Percentiles rank a stretch among this genome's conserved stretches.
These are phyloP conservation scores for Siniperca knerii DNA, from an alignment of 2,113 vertebrate genomes.

Conservation along the genomic window DNA sequence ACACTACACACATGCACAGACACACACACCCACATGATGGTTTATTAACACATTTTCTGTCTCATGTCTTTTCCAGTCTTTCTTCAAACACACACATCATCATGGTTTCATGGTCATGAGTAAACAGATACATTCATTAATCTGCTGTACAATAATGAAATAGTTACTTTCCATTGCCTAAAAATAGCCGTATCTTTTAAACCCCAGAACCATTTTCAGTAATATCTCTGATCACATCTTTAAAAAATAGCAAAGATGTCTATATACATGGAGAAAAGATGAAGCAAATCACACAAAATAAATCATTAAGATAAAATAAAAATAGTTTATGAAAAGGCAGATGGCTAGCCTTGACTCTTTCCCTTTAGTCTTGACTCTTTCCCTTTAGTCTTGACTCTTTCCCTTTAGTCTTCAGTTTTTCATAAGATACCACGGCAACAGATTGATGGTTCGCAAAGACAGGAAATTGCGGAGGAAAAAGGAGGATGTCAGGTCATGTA, in stretches of 20 bases:
- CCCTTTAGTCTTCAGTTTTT: slow-evolving; percentile 64
- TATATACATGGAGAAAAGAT: slow-evolving; percentile 68
- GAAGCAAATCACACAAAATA: slow-evolving; percentile 62
- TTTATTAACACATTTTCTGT: slow-evolving; percentile 64
- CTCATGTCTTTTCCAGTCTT: slow-evolving; percentile 60
- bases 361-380: slow-evolving; percentile 68
- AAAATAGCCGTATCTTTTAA: slow-evolving; percentile 79
- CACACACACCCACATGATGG: slow-evolving; percentile 41
- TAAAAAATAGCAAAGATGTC: slow-evolving; percentile 71
- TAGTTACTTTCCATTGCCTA: slow-evolving; percentile 66
- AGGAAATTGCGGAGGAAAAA: slow-evolving; percentile 36
- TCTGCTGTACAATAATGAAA: slow-evolving; percentile 71
- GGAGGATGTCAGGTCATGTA: slow-evolving; percentile 38
- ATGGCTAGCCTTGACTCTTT: slow-evolving; percentile 63
- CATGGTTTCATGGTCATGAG: slow-evolving; percentile 72
- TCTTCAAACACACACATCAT: slow-evolving; percentile 69
- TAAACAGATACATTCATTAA: slow-evolving; percentile 87
- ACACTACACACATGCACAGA: slow-evolving; percentile 37
- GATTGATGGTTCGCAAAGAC: slow-evolving; percentile 64
- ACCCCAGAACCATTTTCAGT: slow-evolving; percentile 29
- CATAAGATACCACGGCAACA: slow-evolving; percentile 67
- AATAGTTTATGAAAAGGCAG: slow-evolving; percentile 72
- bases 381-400: slow-evolving; percentile 59
- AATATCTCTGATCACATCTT: slow-evolving; percentile 61
- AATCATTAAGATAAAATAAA: slow-evolving; percentile 54